phyloP scores from a whole-genome alignment of 1,140 invertebrate genomes.

The Centruroides vittatus region DNA sequence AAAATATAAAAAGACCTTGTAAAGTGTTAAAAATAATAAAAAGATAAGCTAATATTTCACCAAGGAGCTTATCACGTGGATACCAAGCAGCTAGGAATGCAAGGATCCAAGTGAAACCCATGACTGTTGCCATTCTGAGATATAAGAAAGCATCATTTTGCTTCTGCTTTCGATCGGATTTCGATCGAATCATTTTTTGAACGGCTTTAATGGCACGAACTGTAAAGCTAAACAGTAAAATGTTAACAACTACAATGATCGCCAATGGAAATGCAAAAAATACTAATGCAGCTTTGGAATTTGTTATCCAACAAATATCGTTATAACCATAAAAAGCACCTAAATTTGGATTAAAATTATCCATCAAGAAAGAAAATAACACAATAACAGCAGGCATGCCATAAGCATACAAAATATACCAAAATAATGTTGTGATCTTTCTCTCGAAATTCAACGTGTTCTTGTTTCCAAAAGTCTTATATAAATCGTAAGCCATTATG shows the following conservation, averaged over 20 bases:
- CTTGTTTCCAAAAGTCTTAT: constrained; percentile 14
- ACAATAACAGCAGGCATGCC: constrained; percentile 25
- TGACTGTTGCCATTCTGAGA: constrained; percentile 29
- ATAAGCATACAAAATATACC: constrained; percentile 29
- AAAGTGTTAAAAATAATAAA: constrained; percentile 18
- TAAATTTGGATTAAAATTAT: constrained; percentile 20
- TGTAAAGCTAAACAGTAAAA: constrained; percentile 27
- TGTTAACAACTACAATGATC: constrained; percentile 26
- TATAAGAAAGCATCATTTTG: constrained; percentile 28
- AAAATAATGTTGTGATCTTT: constrained; percentile 21
- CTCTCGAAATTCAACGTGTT: constrained; percentile 5
- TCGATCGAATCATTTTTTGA: constrained; percentile 10
- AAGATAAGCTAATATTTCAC: constrained; percentile 14
- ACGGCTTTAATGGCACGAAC: constrained; percentile 26
- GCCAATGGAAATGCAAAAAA: constrained; percentile 30
- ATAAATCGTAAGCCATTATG: constrained; percentile 19
- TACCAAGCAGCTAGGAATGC: constrained; percentile 27
- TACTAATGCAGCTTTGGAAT: constrained; percentile 24
- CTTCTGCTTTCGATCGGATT: constrained; percentile 11
- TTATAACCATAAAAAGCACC: constrained; percentile 3
- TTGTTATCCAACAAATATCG: constrained; percentile 30
- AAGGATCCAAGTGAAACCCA: constrained; percentile 34
- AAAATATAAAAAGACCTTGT: constrained; percentile 17
- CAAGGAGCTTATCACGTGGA: constrained; percentile 18
- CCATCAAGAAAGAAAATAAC: constrained; percentile 22